These are phyloP conservation scores for Spheniscus humboldti DNA, from an alignment of 2,797 vertebrate genomes.

Conservation along the genomic window DNA sequence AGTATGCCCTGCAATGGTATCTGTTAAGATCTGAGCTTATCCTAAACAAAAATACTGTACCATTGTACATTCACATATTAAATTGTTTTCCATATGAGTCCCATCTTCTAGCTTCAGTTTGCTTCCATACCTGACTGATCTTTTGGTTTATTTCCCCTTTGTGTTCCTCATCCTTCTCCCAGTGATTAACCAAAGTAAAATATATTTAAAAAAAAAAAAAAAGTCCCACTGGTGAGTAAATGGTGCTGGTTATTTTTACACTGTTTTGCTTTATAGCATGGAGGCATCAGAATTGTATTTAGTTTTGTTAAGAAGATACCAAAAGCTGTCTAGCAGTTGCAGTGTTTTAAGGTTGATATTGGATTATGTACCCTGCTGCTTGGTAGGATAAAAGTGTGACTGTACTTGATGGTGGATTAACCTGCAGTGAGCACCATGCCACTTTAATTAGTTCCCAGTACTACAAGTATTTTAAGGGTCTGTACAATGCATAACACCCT, in stretches of 20 bases:
- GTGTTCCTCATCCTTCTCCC: not conserved
- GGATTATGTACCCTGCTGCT: not conserved
- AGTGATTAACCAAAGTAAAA: not conserved
- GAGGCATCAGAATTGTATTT: not conserved
- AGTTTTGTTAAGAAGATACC: slow-evolving; percentile 8
- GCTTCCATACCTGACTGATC: not conserved
- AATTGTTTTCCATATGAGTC: not conserved
- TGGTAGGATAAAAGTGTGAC: not conserved
- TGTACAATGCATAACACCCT: not conserved
- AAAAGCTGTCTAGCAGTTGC: not conserved
- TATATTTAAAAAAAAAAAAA: not conserved
- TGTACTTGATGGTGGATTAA: not conserved
- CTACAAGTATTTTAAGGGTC: not conserved
- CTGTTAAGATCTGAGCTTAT: not conserved
- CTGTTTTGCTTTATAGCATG: not conserved
- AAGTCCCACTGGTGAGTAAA: not conserved
- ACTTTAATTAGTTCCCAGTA: not conserved
- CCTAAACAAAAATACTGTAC: not conserved
- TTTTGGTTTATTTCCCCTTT: not conserved
- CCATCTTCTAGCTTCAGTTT: not conserved
- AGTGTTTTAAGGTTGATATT: not conserved
- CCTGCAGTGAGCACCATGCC: not conserved
- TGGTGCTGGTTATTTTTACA: not conserved
- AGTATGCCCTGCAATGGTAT: not conserved
- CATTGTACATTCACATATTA: not conserved